These are phyloP conservation scores for Danio kyathit DNA, from an alignment of 2,797 vertebrate genomes.

Conservation along the genomic window DNA sequence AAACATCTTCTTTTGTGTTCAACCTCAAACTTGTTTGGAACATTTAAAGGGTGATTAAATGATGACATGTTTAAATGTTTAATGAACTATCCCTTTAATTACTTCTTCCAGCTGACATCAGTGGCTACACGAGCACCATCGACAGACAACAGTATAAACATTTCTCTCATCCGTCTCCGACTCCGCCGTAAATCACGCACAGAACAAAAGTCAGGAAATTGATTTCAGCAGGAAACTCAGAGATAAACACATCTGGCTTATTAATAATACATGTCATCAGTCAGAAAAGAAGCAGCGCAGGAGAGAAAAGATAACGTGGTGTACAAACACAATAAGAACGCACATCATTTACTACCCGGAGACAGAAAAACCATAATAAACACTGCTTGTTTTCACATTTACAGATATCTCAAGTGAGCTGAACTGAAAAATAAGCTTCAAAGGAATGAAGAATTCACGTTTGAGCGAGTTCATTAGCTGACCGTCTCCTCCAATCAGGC, in stretches of 20 bases:
- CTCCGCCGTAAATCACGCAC: too few relatives aligned
- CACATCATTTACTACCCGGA: slow-evolving; percentile 63
- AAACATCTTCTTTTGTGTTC: too few relatives aligned
- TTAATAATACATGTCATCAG: slow-evolving; percentile 65
- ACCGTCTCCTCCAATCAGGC: slow-evolving; percentile 42
- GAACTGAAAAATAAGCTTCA: not conserved
- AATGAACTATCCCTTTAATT: too few relatives aligned
- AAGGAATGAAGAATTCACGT: too few relatives aligned
- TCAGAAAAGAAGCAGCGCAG: slow-evolving; percentile 68
- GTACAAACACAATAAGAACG: slow-evolving; percentile 69
- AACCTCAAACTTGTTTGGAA: too few relatives aligned
- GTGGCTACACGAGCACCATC: too few relatives aligned
- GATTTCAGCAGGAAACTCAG: slow-evolving; percentile 51
- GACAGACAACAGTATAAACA: too few relatives aligned
- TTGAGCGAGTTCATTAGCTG: slow-evolving; percentile 2
- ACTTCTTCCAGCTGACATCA: too few relatives aligned
- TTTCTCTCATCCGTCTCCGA: too few relatives aligned
- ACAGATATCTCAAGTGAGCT: slow-evolving; percentile 66
- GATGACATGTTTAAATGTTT: too few relatives aligned
- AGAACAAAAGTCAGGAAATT: slow-evolving; percentile 53
- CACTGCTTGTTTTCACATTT: slow-evolving; percentile 56
- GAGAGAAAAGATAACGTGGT: slow-evolving; percentile 60
- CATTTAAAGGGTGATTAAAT: too few relatives aligned
- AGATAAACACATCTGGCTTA: slow-evolving; percentile 65
- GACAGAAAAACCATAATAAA: slow-evolving; percentile 62